Base-by-base conservation (phyloP, 2,113 vertebrate genomes). In the Anas platyrhynchos region DNA sequence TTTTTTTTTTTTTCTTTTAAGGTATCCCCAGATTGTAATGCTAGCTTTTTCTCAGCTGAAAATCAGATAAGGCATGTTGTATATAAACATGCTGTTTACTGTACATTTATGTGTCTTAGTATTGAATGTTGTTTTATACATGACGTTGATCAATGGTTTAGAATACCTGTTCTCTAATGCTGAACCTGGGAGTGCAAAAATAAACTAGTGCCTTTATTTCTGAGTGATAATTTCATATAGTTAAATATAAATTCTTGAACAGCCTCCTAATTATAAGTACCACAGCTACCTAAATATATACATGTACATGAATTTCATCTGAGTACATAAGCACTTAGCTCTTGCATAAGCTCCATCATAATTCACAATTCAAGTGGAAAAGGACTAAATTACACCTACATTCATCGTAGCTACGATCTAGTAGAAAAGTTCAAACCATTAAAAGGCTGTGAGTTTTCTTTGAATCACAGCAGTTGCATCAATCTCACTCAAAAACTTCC, bases 311-410 rank as follows among this genome's bases (percentile, higher is more conserved):
- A n/a, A 38, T 23, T 87, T 25, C 22, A 11, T 32, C 36, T 59
- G 56, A 94, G 27, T 74, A 78, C 41, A 31, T 41, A 46, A 48
- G n/a, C n/a, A 46, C 34, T 55, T 43, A 73, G 41, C 36, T 63
- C 25, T 50, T 75, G 61, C 56, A 25, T 78, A 75, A 87, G 18
- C 36, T 78, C 56, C 36, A 25, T 52, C 52, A 89, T 54, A 95
- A 75, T 55, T 78, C 56, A 52, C 46, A 86, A 92, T 92, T 89
- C 65, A 94, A 22, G 29, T 72, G 43, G 61, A 81, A 93, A 87
- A 82, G 31, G 18, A 75, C 41, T 62, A 83, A 78, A 86, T 50
- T 22, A 46, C 56, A 63, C 16, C 61, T 55, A 59, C 71, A 71
- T 67, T 86, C 25, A 26, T 32, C n/a, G 61, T 46, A 82, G 32